Conservation (phyloP, 2,888 invertebrate species). For the Cecidostiba fungosa region DNA sequence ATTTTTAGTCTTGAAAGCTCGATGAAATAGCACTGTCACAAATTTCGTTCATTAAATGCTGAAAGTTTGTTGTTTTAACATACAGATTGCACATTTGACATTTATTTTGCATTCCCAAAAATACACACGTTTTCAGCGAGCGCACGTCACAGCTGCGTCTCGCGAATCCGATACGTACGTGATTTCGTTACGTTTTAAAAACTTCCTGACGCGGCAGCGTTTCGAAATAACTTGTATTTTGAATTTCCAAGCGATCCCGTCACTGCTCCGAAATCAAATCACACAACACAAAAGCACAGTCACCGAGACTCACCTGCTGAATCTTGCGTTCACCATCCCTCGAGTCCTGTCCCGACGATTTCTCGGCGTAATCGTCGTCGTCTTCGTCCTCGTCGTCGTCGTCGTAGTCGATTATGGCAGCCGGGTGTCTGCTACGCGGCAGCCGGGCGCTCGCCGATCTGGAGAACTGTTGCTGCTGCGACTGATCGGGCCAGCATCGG, state of each 20-base stretch:
- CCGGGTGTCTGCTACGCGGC: constrained; percentile 82
- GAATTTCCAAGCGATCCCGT: background rate
- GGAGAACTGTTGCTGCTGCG: constrained; percentile 84
- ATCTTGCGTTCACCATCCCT: constrained; percentile 89
- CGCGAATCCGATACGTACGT: constrained; percentile 1
- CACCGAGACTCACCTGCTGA: constrained; percentile 81
- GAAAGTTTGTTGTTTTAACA: no score
- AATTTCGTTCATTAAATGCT: no score
- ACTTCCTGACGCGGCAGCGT: background rate
- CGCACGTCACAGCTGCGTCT: background rate
- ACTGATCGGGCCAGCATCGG: constrained; percentile 34
- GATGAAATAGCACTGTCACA: background rate
- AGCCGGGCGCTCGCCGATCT: constrained; percentile 92
- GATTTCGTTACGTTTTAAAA: constrained; percentile 1
- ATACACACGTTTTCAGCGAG: background rate
- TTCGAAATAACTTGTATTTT: constrained; percentile 4
- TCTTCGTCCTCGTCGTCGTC: constrained; percentile 81
- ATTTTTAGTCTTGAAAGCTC: background rate
- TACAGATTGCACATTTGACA: background rate
- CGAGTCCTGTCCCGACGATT: constrained; percentile 76
- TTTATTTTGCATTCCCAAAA: background rate
- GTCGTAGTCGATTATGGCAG: constrained; percentile 72
- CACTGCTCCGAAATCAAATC: no score
- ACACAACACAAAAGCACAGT: background rate
- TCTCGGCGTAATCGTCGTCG: constrained; percentile 79